These are phyloP conservation scores for Pithys albifrons DNA, from an alignment of 2,113 vertebrate genomes.

Conservation along the genomic window DNA sequence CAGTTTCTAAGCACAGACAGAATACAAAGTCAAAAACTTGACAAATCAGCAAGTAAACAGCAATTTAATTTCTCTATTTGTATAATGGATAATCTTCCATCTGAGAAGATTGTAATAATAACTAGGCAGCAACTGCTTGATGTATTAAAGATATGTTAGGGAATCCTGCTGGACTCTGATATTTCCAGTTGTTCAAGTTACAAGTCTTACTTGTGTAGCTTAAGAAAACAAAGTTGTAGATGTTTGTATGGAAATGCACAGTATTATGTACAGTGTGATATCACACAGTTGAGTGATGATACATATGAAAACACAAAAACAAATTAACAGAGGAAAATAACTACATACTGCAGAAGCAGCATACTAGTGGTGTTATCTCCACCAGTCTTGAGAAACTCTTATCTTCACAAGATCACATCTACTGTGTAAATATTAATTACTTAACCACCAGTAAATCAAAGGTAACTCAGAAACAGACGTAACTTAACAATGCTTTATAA, in stretches of 20 bases:
- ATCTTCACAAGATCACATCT: not conserved
- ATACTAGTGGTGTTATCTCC: not conserved
- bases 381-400: slow-evolving; percentile 7
- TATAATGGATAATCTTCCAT: not conserved
- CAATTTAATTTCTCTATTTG: not conserved
- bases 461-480: not conserved
- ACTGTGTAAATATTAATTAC: not conserved
- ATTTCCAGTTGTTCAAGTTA: slow-evolving; percentile 44
- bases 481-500: not conserved
- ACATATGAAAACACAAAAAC: not conserved
- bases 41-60: not conserved
- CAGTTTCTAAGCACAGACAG: not conserved
- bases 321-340: not conserved
- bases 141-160: not conserved
- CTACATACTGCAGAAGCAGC: not conserved
- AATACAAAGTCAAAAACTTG: not conserved
- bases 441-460: not conserved
- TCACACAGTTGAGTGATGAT: not conserved
- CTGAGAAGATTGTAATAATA: not conserved
- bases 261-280: not conserved
- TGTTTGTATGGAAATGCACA: not conserved
- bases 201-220: not conserved
- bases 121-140: not conserved
- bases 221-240: not conserved
- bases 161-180: slow-evolving; percentile 22